Percentiles rank a stretch among this genome's conserved stretches.
phyloP scores from a whole-genome alignment of 2,113 vertebrate species.

The Otolemur garnettii region DNA sequence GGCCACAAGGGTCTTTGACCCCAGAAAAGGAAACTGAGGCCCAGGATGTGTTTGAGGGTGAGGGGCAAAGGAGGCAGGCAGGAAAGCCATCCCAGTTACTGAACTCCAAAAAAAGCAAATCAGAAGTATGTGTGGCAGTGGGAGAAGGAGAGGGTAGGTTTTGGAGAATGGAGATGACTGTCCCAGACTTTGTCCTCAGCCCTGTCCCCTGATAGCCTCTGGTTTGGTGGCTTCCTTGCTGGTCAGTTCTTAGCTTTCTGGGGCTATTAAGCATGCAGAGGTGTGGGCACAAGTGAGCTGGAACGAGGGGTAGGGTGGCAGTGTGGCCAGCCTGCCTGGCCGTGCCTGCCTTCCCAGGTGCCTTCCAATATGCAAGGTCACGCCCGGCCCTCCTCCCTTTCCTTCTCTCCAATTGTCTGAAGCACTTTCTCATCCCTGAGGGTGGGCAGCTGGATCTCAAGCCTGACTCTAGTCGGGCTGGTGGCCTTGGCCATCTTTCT shows the following conservation, averaged over 20 bases:
- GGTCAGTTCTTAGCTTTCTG: slow-evolving; percentile 36
- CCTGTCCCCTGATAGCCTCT: neutral
- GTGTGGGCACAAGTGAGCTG: slow-evolving; percentile 49
- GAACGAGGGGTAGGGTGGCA: neutral
- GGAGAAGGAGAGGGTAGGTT: neutral
- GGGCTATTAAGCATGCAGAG: slow-evolving; percentile 32
- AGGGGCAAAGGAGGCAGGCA: neutral
- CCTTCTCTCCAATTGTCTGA: neutral
- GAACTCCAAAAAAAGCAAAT: neutral
- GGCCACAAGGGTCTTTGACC: neutral
- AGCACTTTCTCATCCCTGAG: neutral
- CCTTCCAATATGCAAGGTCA: slow-evolving; percentile 58
- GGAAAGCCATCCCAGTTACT: neutral
- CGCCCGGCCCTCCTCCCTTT: neutral
- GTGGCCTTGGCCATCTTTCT: neutral
- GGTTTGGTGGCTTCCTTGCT: neutral
- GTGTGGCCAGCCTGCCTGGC: neutral
- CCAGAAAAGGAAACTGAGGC: slow-evolving; percentile 27
- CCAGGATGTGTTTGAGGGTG: neutral
- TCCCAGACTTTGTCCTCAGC: neutral
- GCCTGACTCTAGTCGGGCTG: neutral
- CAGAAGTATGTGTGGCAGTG: neutral
- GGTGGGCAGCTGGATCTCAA: neutral
- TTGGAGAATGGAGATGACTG: neutral
- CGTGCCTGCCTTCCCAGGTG: neutral